Base-by-base conservation (phyloP, 2,888 invertebrate species). In the Synergus laeviventris region DNA sequence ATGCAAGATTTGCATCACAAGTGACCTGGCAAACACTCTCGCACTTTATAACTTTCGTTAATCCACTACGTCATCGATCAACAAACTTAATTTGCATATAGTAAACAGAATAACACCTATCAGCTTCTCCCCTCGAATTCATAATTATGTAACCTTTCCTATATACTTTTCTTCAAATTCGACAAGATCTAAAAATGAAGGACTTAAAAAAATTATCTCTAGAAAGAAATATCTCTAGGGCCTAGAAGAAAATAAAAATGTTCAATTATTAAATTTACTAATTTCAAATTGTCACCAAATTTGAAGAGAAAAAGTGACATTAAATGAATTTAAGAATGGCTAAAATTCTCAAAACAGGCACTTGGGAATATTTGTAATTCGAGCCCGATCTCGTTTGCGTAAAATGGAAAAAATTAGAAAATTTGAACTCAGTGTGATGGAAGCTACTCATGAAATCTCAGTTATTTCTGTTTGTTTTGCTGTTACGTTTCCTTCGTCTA, bases 1-100 rank as follows among this genome's bases (percentile, higher is more conserved):
- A n/a, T 70, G 31, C 49, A 11, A 70, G 49, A 70, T 70, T 70
- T 82, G 79, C 81, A 80, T 82, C 80, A 79, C 59, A 75, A 75
- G 75, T 82, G 80, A 80, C 78, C 79, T 80, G 78, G 75, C 73
- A 80, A 78, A 76, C 78, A 76, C 73, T 76, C 77, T 74, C 79
- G 76, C 78, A 83, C 70, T 70, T 70, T 49, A 70, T 76, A 81
- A 84, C 84, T 84, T 83, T 83, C 84, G 81, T 84, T 83, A 79
- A 77, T 74, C 76, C 78, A 74, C 76, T 74, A 73, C 79, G 79
- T 78, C 77, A 45, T 77, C 78, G 12, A 18, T 39, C 70, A 61
- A 61, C 31, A 24, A 36, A 61, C 36, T 61, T 24, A 9, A 62
- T 62, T 36, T 62, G 18, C n/a, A 38, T 38, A 38, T 62, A 38